These are phyloP conservation scores for Metacarcinus magister DNA, from an alignment of 2,888 invertebrate genomes.

Conservation along the genomic window DNA sequence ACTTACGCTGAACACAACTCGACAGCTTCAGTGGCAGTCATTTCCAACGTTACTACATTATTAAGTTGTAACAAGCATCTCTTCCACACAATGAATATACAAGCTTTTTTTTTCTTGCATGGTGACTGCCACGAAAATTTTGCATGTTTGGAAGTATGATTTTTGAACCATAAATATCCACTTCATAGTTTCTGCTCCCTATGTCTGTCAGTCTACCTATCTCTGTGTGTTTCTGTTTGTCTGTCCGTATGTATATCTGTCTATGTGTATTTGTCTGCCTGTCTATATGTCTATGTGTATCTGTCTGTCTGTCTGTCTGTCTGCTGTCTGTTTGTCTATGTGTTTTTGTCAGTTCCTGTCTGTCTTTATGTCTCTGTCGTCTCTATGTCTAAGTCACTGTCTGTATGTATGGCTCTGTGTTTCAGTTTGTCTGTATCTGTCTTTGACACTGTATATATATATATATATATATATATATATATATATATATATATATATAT, in stretches of 20 bases:
- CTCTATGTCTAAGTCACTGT: background rate
- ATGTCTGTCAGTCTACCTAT: background rate
- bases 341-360: background rate
- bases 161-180: background rate
- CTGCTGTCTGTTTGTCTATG: background rate
- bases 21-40: background rate
- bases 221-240: background rate
- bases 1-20: background rate
- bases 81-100: background rate
- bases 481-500: background rate
- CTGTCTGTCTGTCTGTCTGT: background rate
- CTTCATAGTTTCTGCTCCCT: background rate
- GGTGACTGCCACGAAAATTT: background rate
- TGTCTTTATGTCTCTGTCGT: background rate
- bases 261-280: background rate
- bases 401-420: background rate
- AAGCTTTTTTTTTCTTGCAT: background rate
- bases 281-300: background rate
- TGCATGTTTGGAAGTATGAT: background rate
- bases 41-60: background rate
- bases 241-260: no score
- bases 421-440: background rate
- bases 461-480: no score
- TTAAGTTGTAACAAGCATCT: background rate
- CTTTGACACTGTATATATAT: background rate